A percentile compares a stretch with the other conserved stretches of the same genome.
phyloP scores from a whole-genome alignment of 2,113 vertebrate species.

The Neotragus moschatus region DNA sequence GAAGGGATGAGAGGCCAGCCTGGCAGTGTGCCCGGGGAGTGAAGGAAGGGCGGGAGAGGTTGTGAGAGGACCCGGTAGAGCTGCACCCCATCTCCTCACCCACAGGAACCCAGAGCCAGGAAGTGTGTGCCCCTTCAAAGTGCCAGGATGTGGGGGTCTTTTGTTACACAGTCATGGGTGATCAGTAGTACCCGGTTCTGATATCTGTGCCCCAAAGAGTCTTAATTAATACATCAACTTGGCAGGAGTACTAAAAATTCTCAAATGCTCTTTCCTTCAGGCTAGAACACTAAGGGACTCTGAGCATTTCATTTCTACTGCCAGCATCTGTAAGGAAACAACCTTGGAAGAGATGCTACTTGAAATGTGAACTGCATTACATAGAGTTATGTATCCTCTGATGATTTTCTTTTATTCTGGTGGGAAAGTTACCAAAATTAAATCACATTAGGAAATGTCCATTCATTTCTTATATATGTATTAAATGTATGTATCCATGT shows the following conservation, averaged over 20 bases:
- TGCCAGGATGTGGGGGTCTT: not conserved
- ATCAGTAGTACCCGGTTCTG: not conserved
- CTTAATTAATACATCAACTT: not conserved
- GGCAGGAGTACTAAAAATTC: not conserved
- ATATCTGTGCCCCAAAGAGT: not conserved
- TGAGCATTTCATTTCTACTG: no score
- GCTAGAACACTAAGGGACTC: not conserved
- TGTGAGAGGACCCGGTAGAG: not conserved
- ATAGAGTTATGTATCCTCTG: rapidly evolving
- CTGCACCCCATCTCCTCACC: no score
- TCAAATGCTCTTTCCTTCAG: not conserved
- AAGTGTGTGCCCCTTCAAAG: not conserved
- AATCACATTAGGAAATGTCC: no score
- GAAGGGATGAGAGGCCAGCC: no score
- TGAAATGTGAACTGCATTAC: no score
- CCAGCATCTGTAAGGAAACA: not conserved
- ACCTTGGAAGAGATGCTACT: no score
- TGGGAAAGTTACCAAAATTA: not conserved
- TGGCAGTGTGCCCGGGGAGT: not conserved
- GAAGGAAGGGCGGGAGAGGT: not conserved
- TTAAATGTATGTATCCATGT: not conserved
- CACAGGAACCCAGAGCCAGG: not conserved
- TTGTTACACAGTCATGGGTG: not conserved
- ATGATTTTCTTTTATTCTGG: not conserved
- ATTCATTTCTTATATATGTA: not conserved